A percentile compares a stretch with the other conserved stretches of the same genome.
These are phyloP conservation scores for Apodemia mormo DNA, from an alignment of 2,888 invertebrate species.

Conservation along the genomic window DNA sequence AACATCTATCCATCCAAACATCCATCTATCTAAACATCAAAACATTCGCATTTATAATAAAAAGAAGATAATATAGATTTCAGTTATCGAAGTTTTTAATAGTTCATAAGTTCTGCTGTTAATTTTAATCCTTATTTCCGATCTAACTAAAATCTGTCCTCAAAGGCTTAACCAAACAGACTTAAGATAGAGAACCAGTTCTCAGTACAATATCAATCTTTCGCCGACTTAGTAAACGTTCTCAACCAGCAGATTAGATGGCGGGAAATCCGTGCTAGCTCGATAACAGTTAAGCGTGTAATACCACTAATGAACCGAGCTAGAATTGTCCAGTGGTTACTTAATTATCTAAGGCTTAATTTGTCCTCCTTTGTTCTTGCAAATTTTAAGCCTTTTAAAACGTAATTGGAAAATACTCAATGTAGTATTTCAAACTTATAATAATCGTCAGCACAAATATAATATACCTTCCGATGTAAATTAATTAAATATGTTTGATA, in stretches of 20 bases:
- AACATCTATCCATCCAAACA: no score
- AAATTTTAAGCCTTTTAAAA: neutral
- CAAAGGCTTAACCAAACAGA: no score
- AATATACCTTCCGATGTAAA: neutral
- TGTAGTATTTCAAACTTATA: neutral
- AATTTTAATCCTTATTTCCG: no score
- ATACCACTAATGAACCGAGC: constrained; percentile 5
- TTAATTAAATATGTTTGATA: no score
- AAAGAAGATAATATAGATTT: no score
- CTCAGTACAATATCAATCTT: constrained; percentile 1
- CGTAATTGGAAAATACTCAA: neutral
- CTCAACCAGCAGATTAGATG: neutral
- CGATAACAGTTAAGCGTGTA: neutral
- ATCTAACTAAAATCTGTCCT: no score
- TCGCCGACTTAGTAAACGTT: neutral
- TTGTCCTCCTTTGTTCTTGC: neutral
- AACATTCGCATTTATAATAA: no score
- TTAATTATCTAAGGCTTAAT: constrained; percentile 6
- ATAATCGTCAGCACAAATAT: neutral
- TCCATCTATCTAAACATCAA: no score
- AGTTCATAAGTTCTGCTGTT: no score
- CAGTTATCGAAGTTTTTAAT: no score
- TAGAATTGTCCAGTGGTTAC: constrained; percentile 2
- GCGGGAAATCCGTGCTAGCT: neutral
- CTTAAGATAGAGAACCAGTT: neutral